Evolutionary conservation across 1,140 invertebrate genomes (phyloP), one percentile per base, ranked within the genome.

Genomic region (Microplitis mediator): DNA sequence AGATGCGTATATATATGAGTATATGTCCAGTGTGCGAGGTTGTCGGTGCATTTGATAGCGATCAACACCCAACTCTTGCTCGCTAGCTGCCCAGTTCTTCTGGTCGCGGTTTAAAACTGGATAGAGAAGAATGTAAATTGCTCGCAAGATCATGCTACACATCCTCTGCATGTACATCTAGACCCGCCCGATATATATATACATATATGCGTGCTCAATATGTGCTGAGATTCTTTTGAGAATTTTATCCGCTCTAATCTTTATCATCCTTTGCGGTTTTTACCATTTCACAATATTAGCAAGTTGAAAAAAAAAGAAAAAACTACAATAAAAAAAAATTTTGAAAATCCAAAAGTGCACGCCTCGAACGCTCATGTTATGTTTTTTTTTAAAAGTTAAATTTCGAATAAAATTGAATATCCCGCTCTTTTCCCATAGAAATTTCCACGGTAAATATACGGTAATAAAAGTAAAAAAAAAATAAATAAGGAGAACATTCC

Each of bases 81-180:
- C 39, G 39, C 5, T 45, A 3, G 6, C 11, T 45, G 6, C 11
- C 39, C 11, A 9, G 11, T 45, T 45, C 39, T 73, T 64, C 52
- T 68, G 69, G 69, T 64, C 69, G 50, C 35, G 51, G 71, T 34
- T 36, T 23, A 23, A 31, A 74, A 71, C 74, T 69, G 71, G 72
- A 73, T 78, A 71, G 69, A 73, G 72, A 77, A 78, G 75, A 81
- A 79, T 77, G 78, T 79, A 81, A 81, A 80, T 79, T 77, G 68
- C 70, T 16, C 51, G 60, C 65, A 35, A 35, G 31, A 52, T 51
- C 39, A 35, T 52, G 70, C 50, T 34, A 4, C 32, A 72, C 65
- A 72, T 72, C 71, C 63, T 65, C 16, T 65, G 36, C 34, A 32
- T 62, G 34, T 61, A 61, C 11, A 23, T 23, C 23, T 11, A 45